A percentile compares a stretch with the other conserved stretches of the same genome.
These are phyloP conservation scores for Eilema caniola DNA, from an alignment of 2,888 invertebrate species.

Conservation along the genomic window DNA sequence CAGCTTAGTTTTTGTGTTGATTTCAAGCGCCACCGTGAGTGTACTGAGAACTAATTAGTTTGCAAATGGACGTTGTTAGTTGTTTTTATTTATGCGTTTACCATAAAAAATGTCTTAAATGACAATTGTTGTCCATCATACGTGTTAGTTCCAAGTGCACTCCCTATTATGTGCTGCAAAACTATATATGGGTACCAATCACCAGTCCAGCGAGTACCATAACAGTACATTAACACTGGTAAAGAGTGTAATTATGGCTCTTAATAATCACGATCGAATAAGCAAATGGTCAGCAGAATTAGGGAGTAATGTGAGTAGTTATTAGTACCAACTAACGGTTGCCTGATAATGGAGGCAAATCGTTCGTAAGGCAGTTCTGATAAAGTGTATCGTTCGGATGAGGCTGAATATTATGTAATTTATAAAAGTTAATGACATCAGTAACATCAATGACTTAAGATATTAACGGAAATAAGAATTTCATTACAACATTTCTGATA, in stretches of 20 bases:
- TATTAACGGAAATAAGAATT: background rate
- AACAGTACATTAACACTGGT: no score
- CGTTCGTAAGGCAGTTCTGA: slow-evolving; percentile 26
- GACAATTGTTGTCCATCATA: no score
- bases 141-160: no score
- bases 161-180: no score
- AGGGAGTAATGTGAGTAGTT: slow-evolving; percentile 40
- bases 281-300: slow-evolving; percentile 29
- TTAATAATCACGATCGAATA: background rate
- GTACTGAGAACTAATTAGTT: no score
- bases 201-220: no score
- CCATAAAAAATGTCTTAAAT: no score
- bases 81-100: no score
- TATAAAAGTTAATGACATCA: background rate
- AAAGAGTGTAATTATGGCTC: background rate
- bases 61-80: no score
- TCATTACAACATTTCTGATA: background rate
- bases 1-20: no score
- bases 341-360: slow-evolving; percentile 22
- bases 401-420: background rate
- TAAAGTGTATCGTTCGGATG: background rate
- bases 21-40: no score
- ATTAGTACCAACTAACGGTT: slow-evolving; percentile 39
- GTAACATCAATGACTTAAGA: background rate
- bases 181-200: no score